Conservation (phyloP, 23 tunicate genomes). For the Diplosoma virens region DNA sequence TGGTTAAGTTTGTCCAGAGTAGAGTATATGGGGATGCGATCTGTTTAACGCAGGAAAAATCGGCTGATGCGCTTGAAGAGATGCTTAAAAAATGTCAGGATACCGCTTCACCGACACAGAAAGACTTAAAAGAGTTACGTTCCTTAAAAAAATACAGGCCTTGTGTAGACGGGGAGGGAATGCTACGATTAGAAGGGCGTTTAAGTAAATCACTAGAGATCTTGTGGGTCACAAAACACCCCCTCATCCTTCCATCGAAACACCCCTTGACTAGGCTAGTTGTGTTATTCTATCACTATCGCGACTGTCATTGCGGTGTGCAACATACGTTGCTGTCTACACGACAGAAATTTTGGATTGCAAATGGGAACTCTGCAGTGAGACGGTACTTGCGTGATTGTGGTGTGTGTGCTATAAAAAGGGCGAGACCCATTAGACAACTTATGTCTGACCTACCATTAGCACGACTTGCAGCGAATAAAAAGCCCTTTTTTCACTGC, state of each 20-base stretch:
- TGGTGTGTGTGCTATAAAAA: background rate
- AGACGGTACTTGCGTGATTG: background rate
- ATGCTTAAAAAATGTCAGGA: background rate
- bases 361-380: background rate
- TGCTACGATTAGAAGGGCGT: background rate
- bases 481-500: constrained; percentile 1
- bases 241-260: constrained; percentile 4
- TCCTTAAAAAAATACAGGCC: background rate
- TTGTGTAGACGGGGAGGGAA: background rate
- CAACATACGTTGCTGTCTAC: constrained; percentile 4
- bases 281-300: background rate
- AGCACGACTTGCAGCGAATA: background rate
- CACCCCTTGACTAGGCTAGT: constrained; percentile 4
- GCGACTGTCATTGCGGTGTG: background rate
- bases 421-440: constrained; percentile 2
- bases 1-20: background rate
- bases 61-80: constrained; percentile 1
- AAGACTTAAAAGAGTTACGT: background rate
- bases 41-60: background rate
- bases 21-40: background rate
- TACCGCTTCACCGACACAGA: background rate
- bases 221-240: background rate
- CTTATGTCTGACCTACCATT: constrained; percentile 3
- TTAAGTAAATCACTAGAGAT: background rate
- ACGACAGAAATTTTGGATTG: background rate